Conservation (phyloP, 2,113 vertebrate species). For the Spea bombifrons region DNA sequence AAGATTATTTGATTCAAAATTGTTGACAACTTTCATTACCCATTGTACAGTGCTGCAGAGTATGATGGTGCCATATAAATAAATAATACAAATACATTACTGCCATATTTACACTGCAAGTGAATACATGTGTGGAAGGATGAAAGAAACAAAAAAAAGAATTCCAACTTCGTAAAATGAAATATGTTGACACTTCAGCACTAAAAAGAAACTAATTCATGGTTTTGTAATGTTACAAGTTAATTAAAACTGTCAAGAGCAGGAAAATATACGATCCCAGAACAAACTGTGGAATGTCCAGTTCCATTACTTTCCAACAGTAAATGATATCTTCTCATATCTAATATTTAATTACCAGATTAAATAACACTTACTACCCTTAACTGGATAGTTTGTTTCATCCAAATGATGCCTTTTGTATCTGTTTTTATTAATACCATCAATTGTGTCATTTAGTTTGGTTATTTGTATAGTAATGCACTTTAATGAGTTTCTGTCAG, state of each 20-base stretch:
- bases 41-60: no score
- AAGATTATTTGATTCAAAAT: no score
- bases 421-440: no score
- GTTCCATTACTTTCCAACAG: neutral
- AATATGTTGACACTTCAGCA: constrained; percentile 51
- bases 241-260: constrained; percentile 50
- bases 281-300: constrained; percentile 5
- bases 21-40: no score
- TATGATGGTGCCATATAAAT: no score
- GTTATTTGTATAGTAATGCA: no score
- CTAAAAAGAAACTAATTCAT: constrained; percentile 50
- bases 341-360: neutral
- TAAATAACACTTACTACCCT: constrained; percentile 26
- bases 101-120: no score
- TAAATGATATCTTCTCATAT: constrained; percentile 4
- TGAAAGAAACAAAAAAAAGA: neutral
- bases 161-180: constrained; percentile 53
- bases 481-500: no score
- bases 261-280: constrained; percentile 33
- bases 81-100: no score
- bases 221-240: constrained; percentile 52
- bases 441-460: no score
- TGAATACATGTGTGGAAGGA: neutral
- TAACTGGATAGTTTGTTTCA: neutral
- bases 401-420: no score